Conservation (phyloP, 2,888 invertebrate species). For the Lacanobia wlatinum region DNA sequence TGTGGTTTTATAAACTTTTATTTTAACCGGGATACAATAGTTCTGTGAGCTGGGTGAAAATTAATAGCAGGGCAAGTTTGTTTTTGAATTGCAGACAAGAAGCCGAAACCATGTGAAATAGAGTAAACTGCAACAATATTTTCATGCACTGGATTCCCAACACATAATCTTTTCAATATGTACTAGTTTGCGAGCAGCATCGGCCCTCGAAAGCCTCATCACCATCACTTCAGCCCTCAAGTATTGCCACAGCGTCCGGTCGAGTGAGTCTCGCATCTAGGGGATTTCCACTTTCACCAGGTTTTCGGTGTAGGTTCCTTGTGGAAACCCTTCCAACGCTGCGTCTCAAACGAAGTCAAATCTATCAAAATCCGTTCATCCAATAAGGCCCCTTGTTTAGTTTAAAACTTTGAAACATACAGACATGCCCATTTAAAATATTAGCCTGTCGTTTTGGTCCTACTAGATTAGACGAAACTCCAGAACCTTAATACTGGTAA, state of each 20-base stretch:
- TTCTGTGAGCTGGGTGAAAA: neutral
- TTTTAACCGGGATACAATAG: conserved; percentile 7
- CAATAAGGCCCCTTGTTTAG: too few species aligned
- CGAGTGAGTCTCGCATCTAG: too few species aligned
- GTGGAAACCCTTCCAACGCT: too few species aligned
- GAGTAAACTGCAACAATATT: neutral
- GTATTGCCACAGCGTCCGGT: too few species aligned
- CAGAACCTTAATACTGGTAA: neutral
- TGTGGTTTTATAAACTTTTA: neutral
- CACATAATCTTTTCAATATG: neutral
- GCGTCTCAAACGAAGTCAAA: too few species aligned
- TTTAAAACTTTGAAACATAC: neutral
- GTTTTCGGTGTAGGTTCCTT: too few species aligned
- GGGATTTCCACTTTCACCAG: too few species aligned
- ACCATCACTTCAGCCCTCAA: too few species aligned
- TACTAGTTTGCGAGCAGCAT: neutral
- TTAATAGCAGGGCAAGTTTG: neutral
- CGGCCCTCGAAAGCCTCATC: too few species aligned
- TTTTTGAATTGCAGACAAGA: neutral
- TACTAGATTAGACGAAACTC: neutral
- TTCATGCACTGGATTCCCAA: neutral
- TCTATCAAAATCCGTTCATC: too few species aligned
- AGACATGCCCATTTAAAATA: neutral
- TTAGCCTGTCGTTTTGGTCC: neutral
- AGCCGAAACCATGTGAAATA: neutral